Base-by-base conservation (phyloP, 2,797 vertebrate species). In the Acipenser transmontanus region DNA sequence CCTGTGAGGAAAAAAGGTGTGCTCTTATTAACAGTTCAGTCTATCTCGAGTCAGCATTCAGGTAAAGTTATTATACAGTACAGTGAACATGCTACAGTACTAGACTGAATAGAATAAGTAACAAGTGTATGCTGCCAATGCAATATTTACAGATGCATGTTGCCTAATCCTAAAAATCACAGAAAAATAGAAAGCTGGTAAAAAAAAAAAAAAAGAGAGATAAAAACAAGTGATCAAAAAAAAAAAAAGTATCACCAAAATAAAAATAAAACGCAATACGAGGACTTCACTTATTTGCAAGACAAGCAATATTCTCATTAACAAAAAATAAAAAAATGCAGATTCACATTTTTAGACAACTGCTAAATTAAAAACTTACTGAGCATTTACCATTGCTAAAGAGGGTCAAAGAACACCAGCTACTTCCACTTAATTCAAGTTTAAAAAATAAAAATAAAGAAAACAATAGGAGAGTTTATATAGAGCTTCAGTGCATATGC, bases 1-100 rank as follows among this genome's bases (percentile, higher is more conserved):
- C 86, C 89, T 91, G 89, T 91, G 85, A 85, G 85, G 85, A 86
- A 90, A 86, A 83, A 90, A 91, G 83, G 79, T 76, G 50, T 68
- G 80, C 89, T 87, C 84, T 84, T 79, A 88, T 81, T 82, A 81
- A 77, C 67, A 88, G 79, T 76, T 73, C 80, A 89, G 71, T 78
- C 87, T 88, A 87, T 71, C 82, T 77, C 77, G 74, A 75, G 71
- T 80, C 76, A 83, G 74, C 73, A 82, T 75, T 80, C 78, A 83
- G 77, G 75, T 76, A 74, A 68, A 70, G 66, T 20, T 34, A 9
- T n/a, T 57, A 57, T 64, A 63, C 70, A 73, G 64, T 69, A 65
- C 64, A 76, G 56, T 20, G 63, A 69, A 68, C 62, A 77, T n/a
- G 79, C 83, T 81, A 80, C 77, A 83, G 80, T 80, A 82, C 85